Percentiles rank a stretch among this genome's conserved stretches.
Conservation (phyloP, 1,140 invertebrate genomes). For the Sarcophaga bullata region DNA sequence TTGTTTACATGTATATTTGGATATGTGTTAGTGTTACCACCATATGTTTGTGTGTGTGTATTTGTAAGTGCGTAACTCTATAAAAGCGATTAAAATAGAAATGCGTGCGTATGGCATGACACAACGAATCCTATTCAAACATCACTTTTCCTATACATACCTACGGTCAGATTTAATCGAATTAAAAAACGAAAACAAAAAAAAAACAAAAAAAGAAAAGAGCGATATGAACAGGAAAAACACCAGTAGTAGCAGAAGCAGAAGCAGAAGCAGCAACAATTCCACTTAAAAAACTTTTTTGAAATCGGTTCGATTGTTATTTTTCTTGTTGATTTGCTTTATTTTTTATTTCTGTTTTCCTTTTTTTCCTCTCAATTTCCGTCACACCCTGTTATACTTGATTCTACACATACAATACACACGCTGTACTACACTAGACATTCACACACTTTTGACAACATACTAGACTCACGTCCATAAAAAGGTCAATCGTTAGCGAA, state of each 20-base stretch:
- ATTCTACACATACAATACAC: no score
- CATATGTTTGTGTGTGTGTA: not conserved
- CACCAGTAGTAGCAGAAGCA: no score
- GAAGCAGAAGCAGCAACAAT: not conserved
- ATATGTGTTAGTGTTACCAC: no score
- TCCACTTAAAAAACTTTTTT: not conserved
- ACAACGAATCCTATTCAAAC: slow-evolving; percentile 24
- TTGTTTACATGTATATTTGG: no score
- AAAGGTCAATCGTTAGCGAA: not conserved
- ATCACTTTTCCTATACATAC: not conserved
- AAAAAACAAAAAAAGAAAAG: no score
- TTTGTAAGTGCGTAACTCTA: slow-evolving; percentile 4
- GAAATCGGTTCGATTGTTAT: slow-evolving; percentile 5
- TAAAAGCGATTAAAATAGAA: slow-evolving; percentile 20
- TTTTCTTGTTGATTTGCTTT: not conserved
- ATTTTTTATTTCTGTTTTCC: not conserved
- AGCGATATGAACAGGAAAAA: no score
- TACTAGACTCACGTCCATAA: not conserved
- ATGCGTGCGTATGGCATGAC: slow-evolving; percentile 13
- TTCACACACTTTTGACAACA: not conserved
- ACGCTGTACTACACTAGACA: not conserved
- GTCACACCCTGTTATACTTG: slow-evolving; percentile 3
- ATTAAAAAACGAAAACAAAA: no score
- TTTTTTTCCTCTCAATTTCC: not conserved
- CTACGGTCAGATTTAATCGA: not conserved